Percentiles rank a stretch among this genome's conserved stretches.
Conservation (phyloP, 2,797 vertebrate species). For the Smutsia temminckii region DNA sequence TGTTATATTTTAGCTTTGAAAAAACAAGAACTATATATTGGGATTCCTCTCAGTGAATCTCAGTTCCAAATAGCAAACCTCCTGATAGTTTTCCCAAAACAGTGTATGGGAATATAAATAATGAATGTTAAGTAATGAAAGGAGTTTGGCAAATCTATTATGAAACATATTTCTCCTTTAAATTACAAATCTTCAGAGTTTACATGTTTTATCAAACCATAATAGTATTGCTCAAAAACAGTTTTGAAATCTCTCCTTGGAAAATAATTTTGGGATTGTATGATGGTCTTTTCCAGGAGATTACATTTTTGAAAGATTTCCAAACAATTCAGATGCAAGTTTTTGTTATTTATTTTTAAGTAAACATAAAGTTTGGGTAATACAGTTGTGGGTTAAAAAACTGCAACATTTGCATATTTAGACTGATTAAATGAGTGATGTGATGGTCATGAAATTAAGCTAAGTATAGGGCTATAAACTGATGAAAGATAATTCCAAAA, state of each 20-base stretch:
- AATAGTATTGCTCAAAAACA: background rate
- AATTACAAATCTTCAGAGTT: background rate
- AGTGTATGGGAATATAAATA: background rate
- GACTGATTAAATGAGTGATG: no score
- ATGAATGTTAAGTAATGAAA: conserved; percentile 41
- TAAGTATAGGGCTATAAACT: no score
- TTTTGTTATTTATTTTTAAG: background rate
- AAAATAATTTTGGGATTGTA: background rate
- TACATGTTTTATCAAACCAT: background rate
- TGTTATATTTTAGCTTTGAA: background rate
- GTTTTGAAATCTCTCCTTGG: background rate
- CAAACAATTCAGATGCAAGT: background rate
- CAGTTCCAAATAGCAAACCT: background rate
- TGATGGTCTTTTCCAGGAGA: background rate
- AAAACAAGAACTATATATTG: background rate
- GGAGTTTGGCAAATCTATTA: background rate
- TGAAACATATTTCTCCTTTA: background rate
- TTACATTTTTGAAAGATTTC: background rate
- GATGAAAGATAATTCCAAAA: no score
- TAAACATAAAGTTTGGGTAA: no score
- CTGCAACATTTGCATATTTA: no score
- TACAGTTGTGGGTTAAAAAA: no score
- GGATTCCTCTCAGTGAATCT: background rate
- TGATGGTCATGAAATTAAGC: no score
- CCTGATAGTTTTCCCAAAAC: background rate